A percentile compares a stretch with the other conserved stretches of the same genome.
These are phyloP conservation scores for Athalia cordata DNA, from an alignment of 2,888 invertebrate species.

Conservation along the genomic window DNA sequence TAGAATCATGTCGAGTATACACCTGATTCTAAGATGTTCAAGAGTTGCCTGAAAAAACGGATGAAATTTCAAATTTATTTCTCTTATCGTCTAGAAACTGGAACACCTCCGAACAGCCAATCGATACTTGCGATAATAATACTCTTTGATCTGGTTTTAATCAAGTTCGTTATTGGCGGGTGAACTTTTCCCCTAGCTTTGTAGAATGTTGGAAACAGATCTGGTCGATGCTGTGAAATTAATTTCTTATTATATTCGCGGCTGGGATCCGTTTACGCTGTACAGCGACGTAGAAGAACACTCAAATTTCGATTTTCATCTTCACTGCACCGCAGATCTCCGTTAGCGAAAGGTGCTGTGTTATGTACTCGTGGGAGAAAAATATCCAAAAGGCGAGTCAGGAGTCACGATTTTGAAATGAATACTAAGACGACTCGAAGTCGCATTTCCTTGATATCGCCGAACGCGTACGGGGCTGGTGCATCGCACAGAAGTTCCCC, in stretches of 20 bases:
- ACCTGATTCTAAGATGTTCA: too few relatives aligned
- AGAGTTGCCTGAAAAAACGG: too few relatives aligned
- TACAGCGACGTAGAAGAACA: not conserved
- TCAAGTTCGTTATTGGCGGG: constrained; percentile 31
- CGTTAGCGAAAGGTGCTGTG: too few relatives aligned
- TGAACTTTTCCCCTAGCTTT: constrained; percentile 22
- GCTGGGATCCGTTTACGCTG: constrained; percentile 5
- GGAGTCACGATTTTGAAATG: too few relatives aligned
- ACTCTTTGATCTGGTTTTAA: constrained; percentile 37
- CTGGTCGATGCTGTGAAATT: constrained; percentile 37
- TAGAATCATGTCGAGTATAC: too few relatives aligned
- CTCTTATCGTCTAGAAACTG: not conserved
- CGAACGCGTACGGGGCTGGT: constrained; percentile 1
- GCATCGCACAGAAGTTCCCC: constrained; percentile 7
- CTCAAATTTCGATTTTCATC: constrained; percentile 31
- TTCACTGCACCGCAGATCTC: not conserved
- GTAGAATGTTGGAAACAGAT: constrained; percentile 23
- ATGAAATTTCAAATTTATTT: too few relatives aligned
- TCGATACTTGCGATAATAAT: not conserved
- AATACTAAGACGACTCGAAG: not conserved
- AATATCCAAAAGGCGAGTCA: too few relatives aligned
- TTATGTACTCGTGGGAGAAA: too few relatives aligned
- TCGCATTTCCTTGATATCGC: not conserved
- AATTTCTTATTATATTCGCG: constrained; percentile 9
- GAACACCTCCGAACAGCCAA: not conserved